These are phyloP conservation scores for Tapirus terrestris DNA, from an alignment of 2,113 vertebrate genomes.

Conservation along the genomic window DNA sequence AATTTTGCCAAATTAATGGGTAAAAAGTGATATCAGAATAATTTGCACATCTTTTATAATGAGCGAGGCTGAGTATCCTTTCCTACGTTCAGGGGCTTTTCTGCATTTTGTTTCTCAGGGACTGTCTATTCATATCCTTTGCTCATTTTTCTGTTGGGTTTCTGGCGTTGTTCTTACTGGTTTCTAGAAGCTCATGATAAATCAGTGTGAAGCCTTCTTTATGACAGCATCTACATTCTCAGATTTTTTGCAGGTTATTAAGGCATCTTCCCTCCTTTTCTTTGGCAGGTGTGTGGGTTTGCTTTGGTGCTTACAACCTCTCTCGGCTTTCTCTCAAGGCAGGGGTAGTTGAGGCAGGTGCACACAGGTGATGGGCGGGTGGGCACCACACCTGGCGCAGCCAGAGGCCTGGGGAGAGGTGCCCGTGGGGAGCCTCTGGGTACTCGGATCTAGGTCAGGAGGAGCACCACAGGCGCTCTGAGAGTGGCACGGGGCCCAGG, in stretches of 20 bases:
- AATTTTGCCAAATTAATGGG: neutral
- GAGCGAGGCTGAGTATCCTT: neutral
- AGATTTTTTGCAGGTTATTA: neutral
- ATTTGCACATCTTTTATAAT: neutral
- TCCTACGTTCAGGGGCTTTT: neutral
- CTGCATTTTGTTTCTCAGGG: neutral
- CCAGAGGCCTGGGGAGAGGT: neutral
- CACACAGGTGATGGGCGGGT: accelerated
- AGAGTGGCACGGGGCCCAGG: neutral
- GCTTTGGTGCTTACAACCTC: neutral
- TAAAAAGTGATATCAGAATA: neutral
- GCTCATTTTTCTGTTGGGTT: neutral
- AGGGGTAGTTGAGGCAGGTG: neutral
- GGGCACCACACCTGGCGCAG: neutral
- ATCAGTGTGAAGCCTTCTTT: neutral
- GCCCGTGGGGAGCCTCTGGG: neutral
- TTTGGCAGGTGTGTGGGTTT: neutral
- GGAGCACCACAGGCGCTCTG: neutral
- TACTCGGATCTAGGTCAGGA: neutral
- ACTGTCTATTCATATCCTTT: neutral
- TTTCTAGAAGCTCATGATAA: neutral
- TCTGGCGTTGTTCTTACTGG: neutral
- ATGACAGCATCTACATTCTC: neutral
- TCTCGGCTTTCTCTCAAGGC: neutral
- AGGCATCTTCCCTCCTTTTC: neutral